A percentile compares a stretch with the other conserved stretches of the same genome.
Evolutionary conservation across 1,140 invertebrate species (phyloP).

Genomic region (Diorhabda sublineata): DNA sequence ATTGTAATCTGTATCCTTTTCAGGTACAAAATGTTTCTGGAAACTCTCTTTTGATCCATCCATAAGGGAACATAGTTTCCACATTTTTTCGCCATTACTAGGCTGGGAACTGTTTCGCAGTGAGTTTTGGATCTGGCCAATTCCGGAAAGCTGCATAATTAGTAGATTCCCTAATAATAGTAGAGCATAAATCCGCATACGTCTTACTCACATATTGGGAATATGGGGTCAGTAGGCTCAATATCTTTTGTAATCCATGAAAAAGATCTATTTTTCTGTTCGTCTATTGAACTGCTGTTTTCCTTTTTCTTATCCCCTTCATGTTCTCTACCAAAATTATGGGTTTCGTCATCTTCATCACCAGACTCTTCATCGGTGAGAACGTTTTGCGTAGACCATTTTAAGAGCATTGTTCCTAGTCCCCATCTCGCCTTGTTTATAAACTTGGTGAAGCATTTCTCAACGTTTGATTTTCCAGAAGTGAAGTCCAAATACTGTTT

Average conservation of each 20-base stretch:
- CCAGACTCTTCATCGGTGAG: constrained; percentile 10
- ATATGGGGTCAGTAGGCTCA: constrained; percentile 13
- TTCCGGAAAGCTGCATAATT: constrained; percentile 25
- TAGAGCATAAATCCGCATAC: constrained; percentile 15
- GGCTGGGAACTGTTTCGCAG: not conserved
- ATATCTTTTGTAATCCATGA: constrained; percentile 18
- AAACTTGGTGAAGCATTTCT: too few species aligned
- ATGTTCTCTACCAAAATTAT: not conserved
- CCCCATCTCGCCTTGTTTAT: too few species aligned
- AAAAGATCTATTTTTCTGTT: constrained; percentile 14
- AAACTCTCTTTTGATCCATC: too few species aligned
- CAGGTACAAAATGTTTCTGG: too few species aligned
- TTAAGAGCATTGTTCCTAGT: constrained; percentile 3
- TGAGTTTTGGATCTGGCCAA: constrained; percentile 20
- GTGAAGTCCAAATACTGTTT: too few species aligned
- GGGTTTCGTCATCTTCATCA: not conserved
- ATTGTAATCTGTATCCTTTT: too few species aligned
- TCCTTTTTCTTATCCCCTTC: not conserved
- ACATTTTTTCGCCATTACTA: too few species aligned
- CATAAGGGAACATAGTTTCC: too few species aligned
- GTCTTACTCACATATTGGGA: not conserved
- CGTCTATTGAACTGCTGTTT: not conserved
- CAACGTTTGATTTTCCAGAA: too few species aligned
- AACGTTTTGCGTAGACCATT: constrained; percentile 9
- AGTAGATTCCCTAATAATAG: constrained; percentile 16